Evolutionary conservation across 2,797 vertebrate genomes (phyloP).

Genomic region (Micromesistius poutassou): DNA sequence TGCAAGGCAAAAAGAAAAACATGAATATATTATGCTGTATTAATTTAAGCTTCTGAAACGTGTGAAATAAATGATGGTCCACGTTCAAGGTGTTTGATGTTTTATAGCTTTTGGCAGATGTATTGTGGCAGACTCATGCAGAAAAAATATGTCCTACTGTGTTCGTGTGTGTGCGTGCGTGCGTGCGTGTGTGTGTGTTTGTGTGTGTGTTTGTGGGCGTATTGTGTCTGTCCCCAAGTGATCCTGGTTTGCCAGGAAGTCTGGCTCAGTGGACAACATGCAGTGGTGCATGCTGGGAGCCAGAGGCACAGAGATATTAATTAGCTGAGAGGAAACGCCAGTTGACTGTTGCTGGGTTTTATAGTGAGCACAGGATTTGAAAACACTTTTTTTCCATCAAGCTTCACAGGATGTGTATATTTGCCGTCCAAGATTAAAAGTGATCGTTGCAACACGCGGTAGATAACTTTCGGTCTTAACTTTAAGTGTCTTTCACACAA

Average conservation of each 20-base stretch:
- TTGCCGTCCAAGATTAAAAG: not conserved
- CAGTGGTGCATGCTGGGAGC: slow-evolving; percentile 63
- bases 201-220: not conserved
- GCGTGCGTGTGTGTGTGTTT: not conserved
- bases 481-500: not conserved
- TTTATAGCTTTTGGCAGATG: slow-evolving; percentile 12
- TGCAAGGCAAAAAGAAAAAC: not conserved
- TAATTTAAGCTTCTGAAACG: slow-evolving; percentile 18
- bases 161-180: slow-evolving; percentile 14
- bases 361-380: not conserved
- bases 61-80: slow-evolving; percentile 35
- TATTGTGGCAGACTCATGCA: not conserved
- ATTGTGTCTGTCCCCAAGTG: slow-evolving; percentile 23
- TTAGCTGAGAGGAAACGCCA: slow-evolving; percentile 53
- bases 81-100: slow-evolving; percentile 23
- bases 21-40: not conserved
- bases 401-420: not conserved
- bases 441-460: not conserved
- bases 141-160: not conserved
- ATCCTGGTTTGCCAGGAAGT: slow-evolving; percentile 51
- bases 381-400: not conserved
- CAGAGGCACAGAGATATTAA: slow-evolving; percentile 58
- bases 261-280: slow-evolving; percentile 55
- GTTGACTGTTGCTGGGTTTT: not conserved
- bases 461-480: not conserved